Conservation (phyloP, 2,797 vertebrate genomes). For the Schizothorax lantsangensis region DNA sequence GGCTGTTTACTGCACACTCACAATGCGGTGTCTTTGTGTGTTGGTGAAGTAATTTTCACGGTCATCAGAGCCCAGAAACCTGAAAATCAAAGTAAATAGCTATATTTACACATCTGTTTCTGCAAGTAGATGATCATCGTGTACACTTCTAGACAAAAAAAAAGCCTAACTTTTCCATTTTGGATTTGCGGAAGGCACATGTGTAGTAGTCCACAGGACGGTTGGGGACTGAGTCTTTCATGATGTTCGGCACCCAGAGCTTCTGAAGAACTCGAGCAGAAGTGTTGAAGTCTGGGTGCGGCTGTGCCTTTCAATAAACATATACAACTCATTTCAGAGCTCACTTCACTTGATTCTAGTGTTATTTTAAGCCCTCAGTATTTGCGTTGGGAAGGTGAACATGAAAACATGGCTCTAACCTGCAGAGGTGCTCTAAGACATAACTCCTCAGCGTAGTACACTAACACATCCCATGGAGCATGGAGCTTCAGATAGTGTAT, state of each 20-base stretch:
- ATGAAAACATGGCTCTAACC: constrained; percentile 63
- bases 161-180: constrained; percentile 75
- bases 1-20: constrained; percentile 68
- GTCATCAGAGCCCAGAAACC: constrained; percentile 80
- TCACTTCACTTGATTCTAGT: not conserved
- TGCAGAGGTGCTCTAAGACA: constrained; percentile 79
- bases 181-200: constrained; percentile 81
- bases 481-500: constrained; percentile 82
- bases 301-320: constrained; percentile 72
- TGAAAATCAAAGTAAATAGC: constrained; percentile 49
- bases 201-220: constrained; percentile 81
- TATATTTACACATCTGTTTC: constrained; percentile 1
- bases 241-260: constrained; percentile 75
- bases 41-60: constrained; percentile 79
- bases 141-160: not conserved
- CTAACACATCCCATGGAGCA: constrained; percentile 79
- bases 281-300: constrained; percentile 76
- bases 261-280: constrained; percentile 73
- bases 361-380: not conserved
- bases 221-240: constrained; percentile 77
- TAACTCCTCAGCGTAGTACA: constrained; percentile 81
- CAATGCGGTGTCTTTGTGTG: constrained; percentile 80
- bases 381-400: not conserved
- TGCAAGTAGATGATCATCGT: not conserved
- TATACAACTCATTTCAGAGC: not conserved